These are phyloP conservation scores for Peromyscus eremicus DNA, from an alignment of 2,797 vertebrate genomes.

Conservation along the genomic window DNA sequence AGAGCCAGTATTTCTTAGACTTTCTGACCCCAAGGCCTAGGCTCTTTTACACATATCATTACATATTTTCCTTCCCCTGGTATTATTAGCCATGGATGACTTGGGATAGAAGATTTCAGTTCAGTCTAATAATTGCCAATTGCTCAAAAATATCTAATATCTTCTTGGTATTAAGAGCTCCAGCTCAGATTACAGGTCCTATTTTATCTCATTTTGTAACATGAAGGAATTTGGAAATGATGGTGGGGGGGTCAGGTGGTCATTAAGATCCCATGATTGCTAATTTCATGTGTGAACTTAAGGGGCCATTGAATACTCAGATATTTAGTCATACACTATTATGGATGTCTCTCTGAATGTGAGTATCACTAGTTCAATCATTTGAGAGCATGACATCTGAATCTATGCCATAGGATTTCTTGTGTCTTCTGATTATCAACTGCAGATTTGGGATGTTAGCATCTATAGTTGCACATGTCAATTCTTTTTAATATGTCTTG, in stretches of 20 bases:
- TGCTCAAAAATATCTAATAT: constrained; percentile 51
- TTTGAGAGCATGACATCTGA: not conserved
- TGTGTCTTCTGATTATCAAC: not conserved
- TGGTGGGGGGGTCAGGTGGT: not conserved
- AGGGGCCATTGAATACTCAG: not conserved
- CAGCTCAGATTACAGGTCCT: not conserved
- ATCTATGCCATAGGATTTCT: not conserved
- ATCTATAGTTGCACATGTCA: not conserved
- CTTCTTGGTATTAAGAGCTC: not conserved
- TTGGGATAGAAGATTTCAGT: constrained; percentile 32
- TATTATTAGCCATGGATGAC: constrained; percentile 47
- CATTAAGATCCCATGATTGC: not conserved
- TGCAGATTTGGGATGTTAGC: constrained; percentile 12
- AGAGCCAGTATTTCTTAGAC: constrained; percentile 7
- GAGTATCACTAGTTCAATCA: not conserved
- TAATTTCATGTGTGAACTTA: constrained; percentile 43
- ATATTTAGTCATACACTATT: constrained; percentile 47
- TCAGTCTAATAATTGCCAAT: constrained; percentile 32
- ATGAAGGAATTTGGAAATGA: not conserved
- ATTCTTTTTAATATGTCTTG: constrained; percentile 45
- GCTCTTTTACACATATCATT: not conserved
- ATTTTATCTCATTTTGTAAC: constrained; percentile 21
- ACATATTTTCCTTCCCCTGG: not conserved
- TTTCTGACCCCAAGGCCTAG: not conserved
- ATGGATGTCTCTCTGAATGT: not conserved